Percentiles rank a stretch among this genome's conserved stretches.
These are phyloP conservation scores for Percopsis transmontana DNA, from an alignment of 2,113 vertebrate genomes.

Conservation along the genomic window DNA sequence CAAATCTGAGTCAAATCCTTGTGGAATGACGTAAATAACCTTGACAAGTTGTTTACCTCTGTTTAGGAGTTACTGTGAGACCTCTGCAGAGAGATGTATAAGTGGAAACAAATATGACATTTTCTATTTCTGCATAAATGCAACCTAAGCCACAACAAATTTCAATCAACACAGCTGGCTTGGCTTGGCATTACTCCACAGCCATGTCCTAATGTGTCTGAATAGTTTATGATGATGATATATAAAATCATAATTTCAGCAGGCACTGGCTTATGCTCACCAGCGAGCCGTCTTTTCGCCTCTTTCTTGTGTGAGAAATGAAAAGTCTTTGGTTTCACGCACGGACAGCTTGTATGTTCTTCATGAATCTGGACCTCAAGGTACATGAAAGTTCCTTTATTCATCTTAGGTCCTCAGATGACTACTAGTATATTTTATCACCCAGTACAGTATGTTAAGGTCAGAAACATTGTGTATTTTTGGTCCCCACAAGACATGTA, in stretches of 20 bases:
- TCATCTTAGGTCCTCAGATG: neutral
- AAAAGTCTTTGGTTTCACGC: neutral
- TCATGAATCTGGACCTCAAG: neutral
- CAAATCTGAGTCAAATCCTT: slow-evolving; percentile 44
- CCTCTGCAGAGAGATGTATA: slow-evolving; percentile 21
- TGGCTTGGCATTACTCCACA: slow-evolving; percentile 7
- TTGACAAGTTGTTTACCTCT: slow-evolving; percentile 59
- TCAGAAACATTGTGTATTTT: no score
- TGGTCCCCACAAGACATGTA: no score
- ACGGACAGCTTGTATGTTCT: neutral
- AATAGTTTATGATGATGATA: neutral
- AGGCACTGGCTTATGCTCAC: neutral
- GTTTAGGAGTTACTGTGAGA: slow-evolving; percentile 52
- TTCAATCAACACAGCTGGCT: slow-evolving; percentile 40
- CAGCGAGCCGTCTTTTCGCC: neutral
- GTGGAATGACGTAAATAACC: slow-evolving; percentile 50
- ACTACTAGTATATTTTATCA: neutral
- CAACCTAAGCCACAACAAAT: slow-evolving; percentile 33
- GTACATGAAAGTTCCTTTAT: neutral
- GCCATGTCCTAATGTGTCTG: neutral
- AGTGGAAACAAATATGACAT: slow-evolving; percentile 42
- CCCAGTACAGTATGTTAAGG: no score
- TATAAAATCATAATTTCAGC: neutral
- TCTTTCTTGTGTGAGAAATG: neutral
- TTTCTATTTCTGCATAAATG: slow-evolving; percentile 34